Conservation (phyloP, 2,113 vertebrate species). For the Parotia lawesii region DNA sequence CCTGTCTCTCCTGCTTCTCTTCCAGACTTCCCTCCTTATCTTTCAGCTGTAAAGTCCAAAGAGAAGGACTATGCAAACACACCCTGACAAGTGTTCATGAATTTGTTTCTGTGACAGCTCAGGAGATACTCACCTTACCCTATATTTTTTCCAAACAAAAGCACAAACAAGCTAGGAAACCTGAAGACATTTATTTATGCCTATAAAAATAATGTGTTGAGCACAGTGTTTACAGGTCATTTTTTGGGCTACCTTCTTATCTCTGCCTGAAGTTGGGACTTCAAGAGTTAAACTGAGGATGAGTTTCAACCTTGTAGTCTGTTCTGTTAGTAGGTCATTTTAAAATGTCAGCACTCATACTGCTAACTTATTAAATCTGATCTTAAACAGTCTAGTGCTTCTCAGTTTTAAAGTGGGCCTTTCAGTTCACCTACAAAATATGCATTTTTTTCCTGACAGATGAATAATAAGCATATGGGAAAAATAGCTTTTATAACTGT, state of each 20-base stretch:
- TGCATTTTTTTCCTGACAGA: neutral
- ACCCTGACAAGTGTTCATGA: neutral
- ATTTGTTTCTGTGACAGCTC: neutral
- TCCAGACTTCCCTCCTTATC: neutral
- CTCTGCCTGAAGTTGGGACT: neutral
- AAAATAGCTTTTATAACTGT: constrained; percentile 25
- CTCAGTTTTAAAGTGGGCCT: neutral
- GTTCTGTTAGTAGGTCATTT: neutral
- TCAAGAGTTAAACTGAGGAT: neutral
- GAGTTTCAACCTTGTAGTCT: neutral
- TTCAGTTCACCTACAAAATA: neutral
- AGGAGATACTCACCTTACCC: neutral
- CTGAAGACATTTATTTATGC: neutral
- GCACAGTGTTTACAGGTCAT: neutral
- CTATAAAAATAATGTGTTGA: neutral
- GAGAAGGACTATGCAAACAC: neutral
- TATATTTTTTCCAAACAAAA: neutral
- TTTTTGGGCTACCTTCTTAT: neutral
- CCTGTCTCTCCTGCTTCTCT: neutral
- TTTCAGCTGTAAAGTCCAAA: neutral
- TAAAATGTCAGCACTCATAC: neutral
- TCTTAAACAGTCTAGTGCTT: constrained; percentile 18
- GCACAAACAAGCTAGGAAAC: neutral
- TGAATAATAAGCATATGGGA: neutral
- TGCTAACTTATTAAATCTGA: neutral